Evolutionary conservation across 2,888 invertebrate species (phyloP).

Genomic region (Cantharis rufa): DNA sequence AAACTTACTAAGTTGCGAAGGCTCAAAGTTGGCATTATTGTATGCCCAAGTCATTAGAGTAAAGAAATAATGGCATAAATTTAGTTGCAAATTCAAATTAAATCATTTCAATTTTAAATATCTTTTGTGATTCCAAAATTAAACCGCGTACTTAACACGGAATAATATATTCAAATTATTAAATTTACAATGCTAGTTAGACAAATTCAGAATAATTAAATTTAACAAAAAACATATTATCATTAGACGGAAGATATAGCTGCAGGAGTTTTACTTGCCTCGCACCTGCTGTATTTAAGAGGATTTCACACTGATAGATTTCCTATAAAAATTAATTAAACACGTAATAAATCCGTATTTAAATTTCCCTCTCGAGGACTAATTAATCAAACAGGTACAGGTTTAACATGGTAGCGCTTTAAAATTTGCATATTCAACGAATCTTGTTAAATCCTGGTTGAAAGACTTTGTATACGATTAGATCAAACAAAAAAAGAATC

Average conservation of each 20-base stretch:
- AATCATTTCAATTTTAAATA: conserved; percentile 16
- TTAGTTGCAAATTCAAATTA: conserved; percentile 6
- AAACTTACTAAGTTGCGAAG: neutral
- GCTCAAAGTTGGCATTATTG: neutral
- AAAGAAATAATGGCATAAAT: conserved; percentile 7
- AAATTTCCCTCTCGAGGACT: neutral
- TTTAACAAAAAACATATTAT: conserved; percentile 5
- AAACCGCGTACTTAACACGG: neutral
- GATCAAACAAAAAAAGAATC: too few relatives aligned
- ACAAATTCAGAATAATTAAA: conserved; percentile 5
- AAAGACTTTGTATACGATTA: neutral
- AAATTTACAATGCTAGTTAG: conserved; percentile 7
- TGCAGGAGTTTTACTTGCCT: neutral
- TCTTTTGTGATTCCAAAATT: neutral
- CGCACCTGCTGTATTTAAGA: conserved; percentile 4
- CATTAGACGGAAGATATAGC: neutral
- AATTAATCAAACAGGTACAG: neutral
- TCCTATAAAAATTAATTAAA: neutral
- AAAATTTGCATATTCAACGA: neutral
- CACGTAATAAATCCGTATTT: neutral
- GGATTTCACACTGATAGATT: neutral
- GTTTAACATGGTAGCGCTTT: neutral
- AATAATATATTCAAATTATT: conserved; percentile 16
- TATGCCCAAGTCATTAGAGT: neutral
- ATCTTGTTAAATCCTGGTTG: neutral